Conservation (phyloP, 2,888 invertebrate genomes). For the Agonopterix alstromeriana region DNA sequence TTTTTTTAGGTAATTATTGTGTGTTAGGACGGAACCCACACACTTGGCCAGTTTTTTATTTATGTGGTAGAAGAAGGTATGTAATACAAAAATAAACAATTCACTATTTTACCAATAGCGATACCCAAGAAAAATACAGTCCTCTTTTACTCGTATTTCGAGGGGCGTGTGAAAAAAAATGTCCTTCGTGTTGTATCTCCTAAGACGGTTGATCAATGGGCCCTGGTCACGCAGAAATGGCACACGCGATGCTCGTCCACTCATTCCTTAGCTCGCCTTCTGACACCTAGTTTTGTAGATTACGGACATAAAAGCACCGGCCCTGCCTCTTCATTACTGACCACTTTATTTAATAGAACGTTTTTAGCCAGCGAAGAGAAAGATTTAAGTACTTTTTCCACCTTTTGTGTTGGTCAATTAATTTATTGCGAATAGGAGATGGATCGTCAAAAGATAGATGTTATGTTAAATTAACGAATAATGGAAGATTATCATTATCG, state of each 20-base stretch:
- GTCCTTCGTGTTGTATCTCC: conserved; percentile 56
- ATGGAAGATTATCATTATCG: no score
- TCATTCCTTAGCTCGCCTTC: conserved; percentile 38
- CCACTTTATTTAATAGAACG: conserved; percentile 38
- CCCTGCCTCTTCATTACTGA: conserved; percentile 46
- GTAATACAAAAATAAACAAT: no score
- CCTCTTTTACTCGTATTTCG: no score
- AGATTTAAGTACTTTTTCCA: neutral
- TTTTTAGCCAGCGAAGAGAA: conserved; percentile 11
- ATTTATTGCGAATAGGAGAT: neutral
- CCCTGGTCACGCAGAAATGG: conserved; percentile 49
- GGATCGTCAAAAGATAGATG: neutral
- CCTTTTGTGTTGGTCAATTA: neutral
- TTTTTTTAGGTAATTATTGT: no score
- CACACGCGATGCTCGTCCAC: conserved; percentile 42
- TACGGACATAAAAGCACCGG: conserved; percentile 49
- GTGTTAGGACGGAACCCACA: no score
- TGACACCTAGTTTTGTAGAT: conserved; percentile 50
- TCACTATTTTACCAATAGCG: no score
- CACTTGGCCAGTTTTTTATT: no score
- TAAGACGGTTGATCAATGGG: conserved; percentile 58
- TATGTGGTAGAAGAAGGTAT: no score
- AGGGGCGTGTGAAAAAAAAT: conserved; percentile 40
- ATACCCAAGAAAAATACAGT: no score
- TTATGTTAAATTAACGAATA: no score